Base-by-base conservation (phyloP, 2,113 vertebrate genomes). In the Okapia johnstoni region DNA sequence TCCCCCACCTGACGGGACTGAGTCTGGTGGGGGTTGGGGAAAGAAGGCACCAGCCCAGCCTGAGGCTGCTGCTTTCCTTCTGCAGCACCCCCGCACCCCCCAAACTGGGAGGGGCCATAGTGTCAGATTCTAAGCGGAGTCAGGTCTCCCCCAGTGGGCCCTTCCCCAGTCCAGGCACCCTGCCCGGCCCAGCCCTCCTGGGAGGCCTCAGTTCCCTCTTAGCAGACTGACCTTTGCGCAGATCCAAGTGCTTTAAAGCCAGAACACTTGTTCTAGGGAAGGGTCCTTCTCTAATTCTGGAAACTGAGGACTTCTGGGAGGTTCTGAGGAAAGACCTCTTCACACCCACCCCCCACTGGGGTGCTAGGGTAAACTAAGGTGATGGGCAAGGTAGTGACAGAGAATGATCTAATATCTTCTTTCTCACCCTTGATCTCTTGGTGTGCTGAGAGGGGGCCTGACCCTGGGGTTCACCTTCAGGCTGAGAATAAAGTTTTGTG, bases 211-310 rank as follows among this genome's bases (percentile, higher is more conserved):
- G 77, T 91, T 97, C 94, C 90, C 96, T 98, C 95, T 98, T 93
- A 94, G 93, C 98, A 97, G 86, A 86, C 95, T 98, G 94, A 98
- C 98, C 98, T 98, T 97, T 98, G 96, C 97, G 89, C 95, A 97
- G 61, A 94, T 73, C n/a, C 93, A 84, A 95, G 50, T 89, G 60
- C 77, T 83, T 97, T 88, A 90, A 88, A 96, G 81, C 25, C 14
- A 70, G 88, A 95, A 85, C 80, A 89, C 79, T 90, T 93, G 90
- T 77, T 93, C 83, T 91, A 33, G 91, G 48, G 77, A 94, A 95
- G 40, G 91, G 54, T 76, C 61, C 80, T 76, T 84, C 36, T 95
- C 73, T 93, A 30, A 89, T 88, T 89, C 54, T 85, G 94, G 66
- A 94, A 95, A 93, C n/a, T 21, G 58, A 60, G 36, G 91, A 48